These are phyloP conservation scores for Microplitis mediator DNA, from an alignment of 1,140 invertebrate genomes.

Conservation along the genomic window DNA sequence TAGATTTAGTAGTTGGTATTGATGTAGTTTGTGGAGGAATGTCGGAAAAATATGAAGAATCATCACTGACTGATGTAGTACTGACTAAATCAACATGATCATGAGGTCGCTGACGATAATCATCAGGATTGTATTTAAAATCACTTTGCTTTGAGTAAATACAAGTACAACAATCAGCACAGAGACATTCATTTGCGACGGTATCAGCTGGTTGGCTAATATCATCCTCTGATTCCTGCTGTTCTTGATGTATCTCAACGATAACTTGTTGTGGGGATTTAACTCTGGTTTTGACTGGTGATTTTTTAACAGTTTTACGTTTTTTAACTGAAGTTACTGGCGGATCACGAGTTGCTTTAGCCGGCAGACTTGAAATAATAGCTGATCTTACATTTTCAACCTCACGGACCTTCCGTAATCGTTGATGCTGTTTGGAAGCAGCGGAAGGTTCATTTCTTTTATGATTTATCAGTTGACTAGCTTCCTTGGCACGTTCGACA, in stretches of 20 bases:
- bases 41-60: constrained; percentile 57
- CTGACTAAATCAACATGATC: constrained; percentile 40
- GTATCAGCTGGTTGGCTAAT: too few species aligned
- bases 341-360: background rate
- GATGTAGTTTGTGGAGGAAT: constrained; percentile 17
- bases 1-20: constrained; percentile 48
- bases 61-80: constrained; percentile 50
- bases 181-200: background rate
- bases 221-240: background rate
- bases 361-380: constrained; percentile 42
- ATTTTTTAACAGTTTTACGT: constrained; percentile 32
- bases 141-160: background rate
- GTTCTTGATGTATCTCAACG: constrained; percentile 7
- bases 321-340: constrained; percentile 10
- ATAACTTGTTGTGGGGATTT: background rate
- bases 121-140: constrained; percentile 34
- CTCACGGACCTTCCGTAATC: constrained; percentile 55
- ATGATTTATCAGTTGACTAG: constrained; percentile 49
- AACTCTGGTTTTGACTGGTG: constrained; percentile 30
- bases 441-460: constrained; percentile 36
- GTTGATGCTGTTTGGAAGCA: constrained; percentile 47
- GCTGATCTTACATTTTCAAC: constrained; percentile 60
- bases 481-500: constrained; percentile 54
- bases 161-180: background rate
- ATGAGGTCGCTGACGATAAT: constrained; percentile 46